Percentiles rank a stretch among this genome's conserved stretches.
These are phyloP conservation scores for Clinocottus analis DNA, from an alignment of 2,113 vertebrate genomes.

Conservation along the genomic window DNA sequence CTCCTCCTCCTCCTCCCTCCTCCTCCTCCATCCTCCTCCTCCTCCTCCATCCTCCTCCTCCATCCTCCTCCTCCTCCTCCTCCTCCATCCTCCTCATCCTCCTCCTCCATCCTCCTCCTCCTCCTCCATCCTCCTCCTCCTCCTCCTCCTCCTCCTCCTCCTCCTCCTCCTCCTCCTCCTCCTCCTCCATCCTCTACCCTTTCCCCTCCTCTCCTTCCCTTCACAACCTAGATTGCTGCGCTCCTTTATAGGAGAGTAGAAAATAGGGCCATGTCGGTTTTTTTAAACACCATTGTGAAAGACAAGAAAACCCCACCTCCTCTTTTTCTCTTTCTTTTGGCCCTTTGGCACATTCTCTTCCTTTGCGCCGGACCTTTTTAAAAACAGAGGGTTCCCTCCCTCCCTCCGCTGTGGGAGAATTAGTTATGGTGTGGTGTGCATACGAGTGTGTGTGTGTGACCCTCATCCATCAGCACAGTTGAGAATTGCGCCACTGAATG, in stretches of 20 bases:
- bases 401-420: slow-evolving; percentile 61
- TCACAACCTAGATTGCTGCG: slow-evolving; percentile 14
- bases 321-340: slow-evolving; percentile 43
- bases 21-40: not conserved
- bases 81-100: not conserved
- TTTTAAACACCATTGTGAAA: slow-evolving; percentile 52
- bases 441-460: slow-evolving; percentile 26
- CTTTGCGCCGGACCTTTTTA: slow-evolving; percentile 43
- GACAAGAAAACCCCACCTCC: slow-evolving; percentile 23
- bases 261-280: slow-evolving; percentile 56
- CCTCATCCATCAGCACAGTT: slow-evolving; percentile 70
- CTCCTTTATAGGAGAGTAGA: slow-evolving; percentile 26
- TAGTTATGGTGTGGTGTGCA: slow-evolving; percentile 66
- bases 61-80: not conserved
- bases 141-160: too few relatives aligned
- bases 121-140: not conserved
- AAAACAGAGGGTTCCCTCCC: slow-evolving; percentile 33
- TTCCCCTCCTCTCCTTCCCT: not conserved
- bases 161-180: not conserved
- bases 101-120: too few relatives aligned
- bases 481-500: slow-evolving; percentile 64
- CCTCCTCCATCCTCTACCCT: not conserved
- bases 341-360: slow-evolving; percentile 34
- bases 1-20: not conserved
- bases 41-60: not conserved